phyloP scores from a whole-genome alignment of 2,113 vertebrate genomes.

The Dendrocopos noguchii region DNA sequence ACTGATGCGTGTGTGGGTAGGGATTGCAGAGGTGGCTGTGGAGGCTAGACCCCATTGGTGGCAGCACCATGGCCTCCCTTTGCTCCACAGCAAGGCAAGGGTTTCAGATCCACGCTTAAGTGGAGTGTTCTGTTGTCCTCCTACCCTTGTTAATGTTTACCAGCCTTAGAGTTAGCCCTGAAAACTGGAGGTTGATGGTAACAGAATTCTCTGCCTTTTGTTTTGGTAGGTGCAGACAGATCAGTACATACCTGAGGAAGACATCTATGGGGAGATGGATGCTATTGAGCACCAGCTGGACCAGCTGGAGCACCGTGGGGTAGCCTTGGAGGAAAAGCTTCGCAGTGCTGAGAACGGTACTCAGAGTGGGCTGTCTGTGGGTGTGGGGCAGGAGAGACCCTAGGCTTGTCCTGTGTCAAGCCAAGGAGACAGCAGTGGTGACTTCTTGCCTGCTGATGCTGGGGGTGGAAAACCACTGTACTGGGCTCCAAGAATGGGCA shows the following conservation, averaged over 20 bases:
- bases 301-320: constrained; percentile 84
- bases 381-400: background rate
- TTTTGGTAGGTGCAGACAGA: constrained; percentile 86
- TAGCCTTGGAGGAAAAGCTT: constrained; percentile 86
- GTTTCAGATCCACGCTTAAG: background rate
- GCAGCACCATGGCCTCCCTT: background rate
- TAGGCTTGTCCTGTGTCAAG: background rate
- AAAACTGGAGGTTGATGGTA: background rate
- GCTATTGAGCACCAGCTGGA: constrained; percentile 84
- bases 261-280: constrained; percentile 84
- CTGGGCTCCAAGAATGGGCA: background rate
- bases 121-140: background rate
- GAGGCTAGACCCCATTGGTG: background rate
- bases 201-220: background rate
- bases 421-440: background rate
- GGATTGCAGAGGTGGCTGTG: background rate
- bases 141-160: background rate
- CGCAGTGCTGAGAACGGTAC: constrained; percentile 81
- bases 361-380: background rate
- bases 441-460: background rate
- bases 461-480: background rate
- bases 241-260: constrained; percentile 81
- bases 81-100: background rate
- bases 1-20: background rate
- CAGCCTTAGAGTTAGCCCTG: background rate